Evolutionary conservation across 2,888 invertebrate genomes (phyloP).

Genomic region (Xestobium rufovillosum): DNA sequence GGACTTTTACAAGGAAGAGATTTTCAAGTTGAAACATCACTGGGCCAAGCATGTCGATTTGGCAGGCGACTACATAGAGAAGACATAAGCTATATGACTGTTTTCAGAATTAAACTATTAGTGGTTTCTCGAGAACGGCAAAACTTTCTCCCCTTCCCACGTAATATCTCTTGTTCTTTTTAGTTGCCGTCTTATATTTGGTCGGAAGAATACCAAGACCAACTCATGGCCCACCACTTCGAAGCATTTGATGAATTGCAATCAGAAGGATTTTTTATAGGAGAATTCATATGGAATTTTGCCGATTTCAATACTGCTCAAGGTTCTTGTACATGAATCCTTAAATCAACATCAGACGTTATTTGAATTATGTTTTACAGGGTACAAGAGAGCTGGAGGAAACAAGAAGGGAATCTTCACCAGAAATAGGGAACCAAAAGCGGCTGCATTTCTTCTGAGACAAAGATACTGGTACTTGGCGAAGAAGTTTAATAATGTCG

Average conservation of each 20-base stretch:
- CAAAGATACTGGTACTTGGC: constrained; percentile 67
- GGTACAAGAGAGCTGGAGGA: constrained; percentile 71
- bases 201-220: constrained; percentile 89
- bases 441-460: constrained; percentile 73
- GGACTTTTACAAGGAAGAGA: too few relatives aligned
- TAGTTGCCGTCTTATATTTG: constrained; percentile 74
- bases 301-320: constrained; percentile 94
- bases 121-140: too few relatives aligned
- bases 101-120: too few relatives aligned
- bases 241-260: constrained; percentile 78
- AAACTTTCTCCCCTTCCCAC: too few relatives aligned
- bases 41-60: too few relatives aligned
- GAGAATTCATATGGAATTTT: constrained; percentile 95
- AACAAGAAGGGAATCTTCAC: constrained; percentile 89
- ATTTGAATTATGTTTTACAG: constrained; percentile 46
- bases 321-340: too few relatives aligned
- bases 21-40: too few relatives aligned
- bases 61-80: too few relatives aligned
- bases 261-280: too few relatives aligned
- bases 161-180: too few relatives aligned
- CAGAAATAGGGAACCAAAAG: constrained; percentile 82
- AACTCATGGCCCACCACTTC: constrained; percentile 75
- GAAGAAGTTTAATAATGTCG: constrained; percentile 50
- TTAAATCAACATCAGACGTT: too few relatives aligned
- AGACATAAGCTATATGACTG: too few relatives aligned